Conservation (phyloP, 2,888 invertebrate genomes). For the Monochamus alternatus region DNA sequence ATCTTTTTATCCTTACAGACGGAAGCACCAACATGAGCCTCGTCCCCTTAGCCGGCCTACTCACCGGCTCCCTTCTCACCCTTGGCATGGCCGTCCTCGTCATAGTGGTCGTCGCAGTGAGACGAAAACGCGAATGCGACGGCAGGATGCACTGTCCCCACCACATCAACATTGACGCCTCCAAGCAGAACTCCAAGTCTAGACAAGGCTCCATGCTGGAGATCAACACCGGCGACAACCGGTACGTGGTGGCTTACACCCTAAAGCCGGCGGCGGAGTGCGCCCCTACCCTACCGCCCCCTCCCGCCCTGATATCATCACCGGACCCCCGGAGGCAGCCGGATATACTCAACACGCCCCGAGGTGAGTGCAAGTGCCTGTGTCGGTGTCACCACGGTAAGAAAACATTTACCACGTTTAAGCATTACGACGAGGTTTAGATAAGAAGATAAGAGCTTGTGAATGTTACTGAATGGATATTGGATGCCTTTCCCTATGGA, state of each 20-base stretch:
- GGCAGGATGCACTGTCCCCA: slow-evolving; percentile 69
- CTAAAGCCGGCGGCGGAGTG: slow-evolving; percentile 78
- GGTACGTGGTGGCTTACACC: slow-evolving; percentile 90
- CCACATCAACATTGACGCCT: slow-evolving; percentile 66
- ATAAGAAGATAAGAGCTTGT: neutral
- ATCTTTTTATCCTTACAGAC: slow-evolving; percentile 71
- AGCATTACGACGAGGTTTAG: slow-evolving; percentile 56
- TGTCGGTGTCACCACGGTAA: slow-evolving; percentile 55
- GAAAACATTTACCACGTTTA: slow-evolving; percentile 53
- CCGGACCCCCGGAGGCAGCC: slow-evolving; percentile 66
- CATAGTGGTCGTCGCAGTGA: slow-evolving; percentile 78
- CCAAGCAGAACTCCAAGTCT: slow-evolving; percentile 73
- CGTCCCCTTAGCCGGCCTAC: slow-evolving; percentile 80
- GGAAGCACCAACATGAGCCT: slow-evolving; percentile 81
- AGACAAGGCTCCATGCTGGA: slow-evolving; percentile 76
- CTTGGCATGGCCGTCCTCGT: slow-evolving; percentile 78
- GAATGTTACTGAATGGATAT: neutral
- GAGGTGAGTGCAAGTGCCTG: slow-evolving; percentile 72
- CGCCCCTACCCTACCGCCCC: slow-evolving; percentile 55
- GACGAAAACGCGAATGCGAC: slow-evolving; percentile 73
- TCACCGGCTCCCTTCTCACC: slow-evolving; percentile 79
- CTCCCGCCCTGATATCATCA: slow-evolving; percentile 56
- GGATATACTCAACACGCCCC: slow-evolving; percentile 85
- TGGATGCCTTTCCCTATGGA: no score
- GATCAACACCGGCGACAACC: slow-evolving; percentile 85